Conservation (phyloP, 2,113 vertebrate genomes). For the Rhipidura dahli region DNA sequence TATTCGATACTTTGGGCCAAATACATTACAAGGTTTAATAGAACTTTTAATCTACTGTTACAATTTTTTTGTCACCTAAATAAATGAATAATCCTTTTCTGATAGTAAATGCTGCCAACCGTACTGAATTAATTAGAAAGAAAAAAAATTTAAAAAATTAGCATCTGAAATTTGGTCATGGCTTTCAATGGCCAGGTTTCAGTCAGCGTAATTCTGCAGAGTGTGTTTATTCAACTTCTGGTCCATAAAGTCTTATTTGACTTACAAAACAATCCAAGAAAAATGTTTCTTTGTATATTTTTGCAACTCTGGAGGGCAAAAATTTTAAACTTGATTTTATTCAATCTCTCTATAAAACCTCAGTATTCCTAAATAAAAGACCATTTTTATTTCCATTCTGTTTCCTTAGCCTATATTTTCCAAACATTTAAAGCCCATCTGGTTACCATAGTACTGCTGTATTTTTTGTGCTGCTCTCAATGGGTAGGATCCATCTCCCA, state of each 20-base stretch:
- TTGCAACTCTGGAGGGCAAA: conserved; percentile 42
- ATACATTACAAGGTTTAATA: neutral
- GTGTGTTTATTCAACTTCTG: conserved; percentile 47
- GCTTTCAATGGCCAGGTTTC: conserved; percentile 44
- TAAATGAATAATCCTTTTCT: conserved; percentile 23
- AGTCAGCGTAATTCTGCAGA: conserved; percentile 5
- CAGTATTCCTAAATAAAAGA: conserved; percentile 30
- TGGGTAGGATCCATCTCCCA: neutral
- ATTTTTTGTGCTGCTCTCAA: neutral
- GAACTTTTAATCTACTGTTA: conserved; percentile 21
- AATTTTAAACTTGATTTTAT: conserved; percentile 17
- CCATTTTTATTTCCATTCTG: conserved; percentile 47
- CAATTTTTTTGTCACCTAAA: conserved; percentile 10
- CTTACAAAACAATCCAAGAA: conserved; percentile 61
- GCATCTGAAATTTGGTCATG: conserved; percentile 21
- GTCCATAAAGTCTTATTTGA: conserved; percentile 49
- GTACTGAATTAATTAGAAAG: conserved; percentile 29
- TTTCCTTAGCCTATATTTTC: conserved; percentile 16
- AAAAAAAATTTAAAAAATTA: neutral
- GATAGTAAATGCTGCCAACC: conserved; percentile 24
- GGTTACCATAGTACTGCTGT: neutral
- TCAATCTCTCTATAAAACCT: conserved; percentile 28
- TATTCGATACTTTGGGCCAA: neutral
- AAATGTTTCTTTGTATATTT: conserved; percentile 60
- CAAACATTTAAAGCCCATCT: conserved; percentile 18